These are phyloP conservation scores for Cecidostiba fungosa DNA, from an alignment of 2,888 invertebrate genomes.

Conservation along the genomic window DNA sequence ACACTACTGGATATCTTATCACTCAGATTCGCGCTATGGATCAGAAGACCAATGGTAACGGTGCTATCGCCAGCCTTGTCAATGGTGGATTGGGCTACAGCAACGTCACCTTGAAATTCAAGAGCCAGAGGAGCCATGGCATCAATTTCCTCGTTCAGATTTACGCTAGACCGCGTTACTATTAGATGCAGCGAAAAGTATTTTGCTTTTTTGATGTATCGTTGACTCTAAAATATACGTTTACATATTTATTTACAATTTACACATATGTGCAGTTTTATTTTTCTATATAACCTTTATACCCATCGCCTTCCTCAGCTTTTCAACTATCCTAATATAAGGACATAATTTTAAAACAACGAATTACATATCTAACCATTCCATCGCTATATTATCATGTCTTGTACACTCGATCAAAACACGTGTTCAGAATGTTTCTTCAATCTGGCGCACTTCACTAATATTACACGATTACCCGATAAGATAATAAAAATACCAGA, in stretches of 20 bases:
- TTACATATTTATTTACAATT: neutral
- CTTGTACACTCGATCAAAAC: neutral
- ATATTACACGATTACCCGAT: neutral
- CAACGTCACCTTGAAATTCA: conserved; percentile 78
- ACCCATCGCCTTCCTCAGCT: too few species aligned
- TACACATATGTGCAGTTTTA: neutral
- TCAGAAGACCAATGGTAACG: conserved; percentile 79
- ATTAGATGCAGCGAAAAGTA: neutral
- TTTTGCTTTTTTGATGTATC: neutral
- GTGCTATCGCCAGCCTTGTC: conserved; percentile 78
- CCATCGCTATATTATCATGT: too few species aligned
- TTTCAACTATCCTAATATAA: too few species aligned
- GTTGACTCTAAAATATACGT: neutral
- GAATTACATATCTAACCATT: too few species aligned
- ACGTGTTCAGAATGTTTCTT: neutral
- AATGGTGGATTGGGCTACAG: conserved; percentile 78
- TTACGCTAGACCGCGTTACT: conserved; percentile 71
- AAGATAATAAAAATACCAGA: neutral
- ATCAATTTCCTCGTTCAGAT: conserved; percentile 80
- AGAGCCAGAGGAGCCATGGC: conserved; percentile 79
- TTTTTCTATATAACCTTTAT: too few species aligned
- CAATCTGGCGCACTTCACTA: neutral
- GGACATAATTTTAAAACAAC: too few species aligned
- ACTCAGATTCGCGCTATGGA: conserved; percentile 78
- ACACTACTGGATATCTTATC: conserved; percentile 70